These are phyloP conservation scores for Paracanthobrama guichenoti DNA, from an alignment of 2,113 vertebrate genomes.

Conservation along the genomic window DNA sequence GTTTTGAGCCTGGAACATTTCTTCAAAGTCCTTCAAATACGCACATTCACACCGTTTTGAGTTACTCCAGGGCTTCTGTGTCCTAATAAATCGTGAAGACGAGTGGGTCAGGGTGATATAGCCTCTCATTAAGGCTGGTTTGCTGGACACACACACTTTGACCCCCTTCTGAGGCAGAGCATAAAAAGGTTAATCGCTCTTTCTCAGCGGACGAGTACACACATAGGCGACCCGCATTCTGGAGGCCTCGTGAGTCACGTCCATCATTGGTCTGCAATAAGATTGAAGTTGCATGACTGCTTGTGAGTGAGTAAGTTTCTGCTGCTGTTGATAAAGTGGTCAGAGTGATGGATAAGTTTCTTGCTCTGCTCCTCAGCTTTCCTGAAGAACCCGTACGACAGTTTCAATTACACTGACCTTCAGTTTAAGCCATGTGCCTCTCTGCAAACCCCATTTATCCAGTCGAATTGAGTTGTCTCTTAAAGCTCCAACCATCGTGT, in stretches of 20 bases:
- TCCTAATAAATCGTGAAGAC: constrained; percentile 17
- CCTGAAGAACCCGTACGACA: constrained; percentile 16
- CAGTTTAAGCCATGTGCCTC: not conserved
- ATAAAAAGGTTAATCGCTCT: constrained; percentile 53
- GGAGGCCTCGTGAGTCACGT: not conserved
- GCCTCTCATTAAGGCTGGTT: constrained; percentile 52
- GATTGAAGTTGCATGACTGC: constrained; percentile 54
- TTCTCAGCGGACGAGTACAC: constrained; percentile 12
- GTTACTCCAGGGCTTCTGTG: not conserved
- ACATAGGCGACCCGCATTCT: not conserved
- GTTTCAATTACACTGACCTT: constrained; percentile 60
- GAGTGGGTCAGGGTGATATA: constrained; percentile 53
- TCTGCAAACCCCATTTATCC: constrained; percentile 41
- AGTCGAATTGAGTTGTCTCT: constrained; percentile 46
- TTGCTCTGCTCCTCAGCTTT: constrained; percentile 33
- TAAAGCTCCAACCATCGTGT: constrained; percentile 39
- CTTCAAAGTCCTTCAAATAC: not conserved
- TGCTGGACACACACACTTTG: constrained; percentile 38
- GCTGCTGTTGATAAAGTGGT: constrained; percentile 61
- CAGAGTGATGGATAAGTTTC: constrained; percentile 58
- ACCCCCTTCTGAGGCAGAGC: constrained; percentile 49
- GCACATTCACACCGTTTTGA: not conserved
- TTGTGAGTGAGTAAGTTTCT: constrained; percentile 43
- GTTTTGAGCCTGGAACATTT: not conserved
- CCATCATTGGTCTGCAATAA: constrained; percentile 29